Evolutionary conservation across 2,888 invertebrate genomes (phyloP), one percentile per base, ranked within the genome.

Genomic region (Macrophya alboannulata): DNA sequence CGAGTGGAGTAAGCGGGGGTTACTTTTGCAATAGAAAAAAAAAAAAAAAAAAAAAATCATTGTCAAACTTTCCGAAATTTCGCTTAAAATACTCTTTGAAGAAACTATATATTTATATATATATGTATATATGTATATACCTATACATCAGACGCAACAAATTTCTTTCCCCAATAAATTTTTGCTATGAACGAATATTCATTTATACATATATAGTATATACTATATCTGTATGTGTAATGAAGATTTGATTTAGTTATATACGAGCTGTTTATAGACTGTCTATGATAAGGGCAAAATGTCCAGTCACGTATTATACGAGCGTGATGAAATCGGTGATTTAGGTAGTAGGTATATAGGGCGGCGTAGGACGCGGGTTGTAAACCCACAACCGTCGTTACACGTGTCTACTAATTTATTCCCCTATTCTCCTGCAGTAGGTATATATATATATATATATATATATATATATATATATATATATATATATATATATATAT

Each of bases 351-450:
- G 31, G 55, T 4, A 17, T 40, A 8, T 6, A 45, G 21, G 51
- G n/a, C n/a, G 25, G 77, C 77, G 77, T 77, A 15, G 68, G 68
- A 12, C 15, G 68, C 68, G 31, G 77, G 51, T 48, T 55, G 68
- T 87, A 84, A 84, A 74, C 51, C 31, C 68, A 51, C 59, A 83
- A 76, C 79, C 79, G 59, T 68, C 83, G 40, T 83, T 85, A 65
- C 43, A n/a, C n/a, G n/a, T n/a, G n/a, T 12, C 37, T 68, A 40
- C 25, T 37, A 86, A 59, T 51, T 77, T 62, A 65, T 71, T 65
- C 84, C 74, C 55, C 72, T 45, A 25, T 45, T 21, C 43, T 45
- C 10, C 4, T 48, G 10, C 9, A 15, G 48, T 48, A 9, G 1
- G 9, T 43, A 43, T 43, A 8, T 55, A 55, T 17, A 3, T 43